phyloP scores from a whole-genome alignment of 1,140 invertebrate species.

The Drosophila navojoa region DNA sequence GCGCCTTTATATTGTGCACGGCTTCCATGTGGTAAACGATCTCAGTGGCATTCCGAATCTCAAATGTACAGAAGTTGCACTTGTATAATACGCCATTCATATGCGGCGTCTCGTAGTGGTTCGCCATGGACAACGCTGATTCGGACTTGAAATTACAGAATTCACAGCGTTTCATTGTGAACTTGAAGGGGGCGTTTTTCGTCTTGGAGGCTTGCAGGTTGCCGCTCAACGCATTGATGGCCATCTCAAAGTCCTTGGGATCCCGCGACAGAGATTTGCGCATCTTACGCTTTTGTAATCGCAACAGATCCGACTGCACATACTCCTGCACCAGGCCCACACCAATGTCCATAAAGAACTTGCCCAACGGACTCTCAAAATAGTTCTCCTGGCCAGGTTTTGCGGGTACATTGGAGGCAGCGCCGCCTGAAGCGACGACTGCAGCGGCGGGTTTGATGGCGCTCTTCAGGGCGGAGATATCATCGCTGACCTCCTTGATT shows the following conservation, averaged over 20 bases:
- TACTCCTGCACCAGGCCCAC: slow-evolving; percentile 95
- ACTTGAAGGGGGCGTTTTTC: slow-evolving; percentile 93
- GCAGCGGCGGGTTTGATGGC: slow-evolving; percentile 84
- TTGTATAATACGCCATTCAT: slow-evolving; percentile 93
- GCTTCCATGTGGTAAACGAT: slow-evolving; percentile 96
- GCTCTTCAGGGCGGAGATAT: slow-evolving; percentile 84
- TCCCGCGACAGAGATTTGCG: slow-evolving; percentile 86
- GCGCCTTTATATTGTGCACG: slow-evolving; percentile 92
- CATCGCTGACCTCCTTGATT: slow-evolving; percentile 85
- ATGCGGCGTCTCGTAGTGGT: slow-evolving; percentile 96
- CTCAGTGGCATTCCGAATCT: slow-evolving; percentile 92
- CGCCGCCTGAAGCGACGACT: slow-evolving; percentile 72
- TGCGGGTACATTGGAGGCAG: slow-evolving; percentile 29
- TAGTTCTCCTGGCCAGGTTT: slow-evolving; percentile 85
- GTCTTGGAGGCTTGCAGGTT: slow-evolving; percentile 94
- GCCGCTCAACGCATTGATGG: slow-evolving; percentile 91
- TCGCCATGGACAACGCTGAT: slow-evolving; percentile 92
- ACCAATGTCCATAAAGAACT: slow-evolving; percentile 96
- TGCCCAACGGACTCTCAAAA: slow-evolving; percentile 94
- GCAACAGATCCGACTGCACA: slow-evolving; percentile 95
- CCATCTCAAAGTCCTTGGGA: slow-evolving; percentile 89
- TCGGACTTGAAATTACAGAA: slow-evolving; percentile 97
- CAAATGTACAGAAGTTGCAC: slow-evolving; percentile 94
- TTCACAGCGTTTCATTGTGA: slow-evolving; percentile 92
- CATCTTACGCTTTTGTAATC: slow-evolving; percentile 93